Conservation (phyloP, 2,113 vertebrate genomes). For the Oryzias curvinotus region DNA sequence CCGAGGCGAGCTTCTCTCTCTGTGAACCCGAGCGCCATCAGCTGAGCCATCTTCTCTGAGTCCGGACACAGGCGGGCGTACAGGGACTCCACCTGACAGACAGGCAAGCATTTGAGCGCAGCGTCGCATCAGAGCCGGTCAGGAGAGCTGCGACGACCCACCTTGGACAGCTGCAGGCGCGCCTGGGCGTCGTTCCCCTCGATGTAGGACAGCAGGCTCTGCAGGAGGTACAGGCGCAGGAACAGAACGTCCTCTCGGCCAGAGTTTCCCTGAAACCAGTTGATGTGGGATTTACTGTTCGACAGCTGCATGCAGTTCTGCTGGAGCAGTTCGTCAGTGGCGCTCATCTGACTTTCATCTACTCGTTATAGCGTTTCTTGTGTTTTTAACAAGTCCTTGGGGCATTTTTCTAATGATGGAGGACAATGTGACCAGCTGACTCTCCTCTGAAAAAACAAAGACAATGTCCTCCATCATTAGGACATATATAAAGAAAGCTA, state of each 20-base stretch:
- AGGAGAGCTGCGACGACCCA: slow-evolving; percentile 32
- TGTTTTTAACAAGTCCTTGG: too few relatives aligned
- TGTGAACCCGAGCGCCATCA: slow-evolving; percentile 86
- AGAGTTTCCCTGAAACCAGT: slow-evolving; percentile 82
- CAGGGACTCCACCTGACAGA: slow-evolving; percentile 81
- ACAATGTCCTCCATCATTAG: too few relatives aligned
- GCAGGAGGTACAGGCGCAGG: slow-evolving; percentile 91
- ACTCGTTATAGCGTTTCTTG: too few relatives aligned
- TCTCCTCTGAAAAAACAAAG: too few relatives aligned
- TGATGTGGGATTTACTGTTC: too few relatives aligned
- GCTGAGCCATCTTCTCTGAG: slow-evolving; percentile 81
- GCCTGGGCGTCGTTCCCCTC: slow-evolving; percentile 86
- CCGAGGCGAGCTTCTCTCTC: slow-evolving; percentile 91
- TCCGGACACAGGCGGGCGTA: slow-evolving; percentile 83
- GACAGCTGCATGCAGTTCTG: too few relatives aligned
- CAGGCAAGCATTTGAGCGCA: neutral
- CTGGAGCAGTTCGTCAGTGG: too few relatives aligned
- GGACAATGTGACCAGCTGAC: too few relatives aligned
- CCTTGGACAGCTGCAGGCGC: slow-evolving; percentile 80
- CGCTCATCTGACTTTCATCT: too few relatives aligned
- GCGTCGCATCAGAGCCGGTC: neutral
- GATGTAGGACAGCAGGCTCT: slow-evolving; percentile 86
- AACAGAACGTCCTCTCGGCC: slow-evolving; percentile 94
- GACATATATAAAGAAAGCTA: too few relatives aligned
- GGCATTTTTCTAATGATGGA: too few relatives aligned